These are phyloP conservation scores for Diorhabda carinulata DNA, from an alignment of 1,140 invertebrate genomes.

Conservation along the genomic window DNA sequence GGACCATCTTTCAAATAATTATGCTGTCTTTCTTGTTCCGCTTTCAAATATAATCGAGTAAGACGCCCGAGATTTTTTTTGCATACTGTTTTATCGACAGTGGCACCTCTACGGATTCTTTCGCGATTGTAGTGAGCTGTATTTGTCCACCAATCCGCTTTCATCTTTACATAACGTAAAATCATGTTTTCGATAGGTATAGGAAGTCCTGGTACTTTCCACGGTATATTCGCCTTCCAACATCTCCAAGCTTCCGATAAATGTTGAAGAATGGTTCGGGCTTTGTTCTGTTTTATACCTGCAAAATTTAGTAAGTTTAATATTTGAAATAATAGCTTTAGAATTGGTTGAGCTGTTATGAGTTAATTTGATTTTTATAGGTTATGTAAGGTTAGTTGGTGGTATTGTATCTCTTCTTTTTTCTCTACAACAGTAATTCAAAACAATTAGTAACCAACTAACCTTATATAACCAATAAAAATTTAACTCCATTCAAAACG, in stretches of 20 bases:
- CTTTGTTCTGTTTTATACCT: conserved; percentile 98
- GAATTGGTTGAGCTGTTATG: too few species aligned
- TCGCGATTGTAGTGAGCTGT: conserved; percentile 99
- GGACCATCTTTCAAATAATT: conserved; percentile 99
- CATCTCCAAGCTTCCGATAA: conserved; percentile 98
- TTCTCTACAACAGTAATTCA: too few species aligned
- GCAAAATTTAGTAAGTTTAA: not conserved
- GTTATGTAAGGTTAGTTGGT: too few species aligned
- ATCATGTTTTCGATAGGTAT: conserved; percentile 99
- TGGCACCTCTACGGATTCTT: conserved; percentile 86
- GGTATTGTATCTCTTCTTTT: too few species aligned
- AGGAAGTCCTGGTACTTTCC: conserved; percentile 98
- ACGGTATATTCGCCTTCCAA: conserved; percentile 99
- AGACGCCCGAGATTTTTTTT: conserved; percentile 98
- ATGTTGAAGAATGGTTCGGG: conserved; percentile 97
- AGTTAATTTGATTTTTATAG: too few species aligned
- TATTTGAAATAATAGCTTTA: too few species aligned
- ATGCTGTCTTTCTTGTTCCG: conserved; percentile 98
- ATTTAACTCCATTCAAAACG: too few species aligned
- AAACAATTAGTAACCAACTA: too few species aligned
- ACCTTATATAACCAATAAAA: too few species aligned
- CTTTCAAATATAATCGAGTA: conserved; percentile 94
- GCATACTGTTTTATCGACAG: conserved; percentile 99
- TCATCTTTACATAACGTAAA: conserved; percentile 98
- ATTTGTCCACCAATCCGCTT: conserved; percentile 99